phyloP scores from a whole-genome alignment of 30 jellyfish, hydroid and myxozoan species.

The Phacellophora camtschatica region DNA sequence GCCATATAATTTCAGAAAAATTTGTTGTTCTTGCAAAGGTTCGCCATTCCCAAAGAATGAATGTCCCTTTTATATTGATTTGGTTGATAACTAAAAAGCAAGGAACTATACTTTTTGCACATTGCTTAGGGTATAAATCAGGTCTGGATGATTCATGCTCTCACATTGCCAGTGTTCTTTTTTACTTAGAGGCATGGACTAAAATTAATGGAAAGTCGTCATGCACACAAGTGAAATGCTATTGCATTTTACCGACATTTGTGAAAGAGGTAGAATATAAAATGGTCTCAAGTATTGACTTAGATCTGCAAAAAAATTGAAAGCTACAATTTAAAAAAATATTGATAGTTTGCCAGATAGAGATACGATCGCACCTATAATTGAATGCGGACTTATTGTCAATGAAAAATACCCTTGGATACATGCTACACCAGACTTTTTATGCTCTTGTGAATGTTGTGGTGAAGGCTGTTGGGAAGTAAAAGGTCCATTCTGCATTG shows the following conservation, averaged over 20 bases:
- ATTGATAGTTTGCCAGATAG: background rate
- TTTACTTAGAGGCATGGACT: conserved; percentile 32
- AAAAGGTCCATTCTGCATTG: conserved; percentile 51
- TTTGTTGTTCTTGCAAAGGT: conserved; percentile 24
- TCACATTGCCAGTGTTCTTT: conserved; percentile 41
- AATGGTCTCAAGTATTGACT: conserved; percentile 1
- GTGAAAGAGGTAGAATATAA: background rate
- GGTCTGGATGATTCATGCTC: conserved; percentile 47
- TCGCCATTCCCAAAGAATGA: conserved; percentile 42
- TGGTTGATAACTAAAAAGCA: conserved; percentile 12
- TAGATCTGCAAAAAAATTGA: background rate
- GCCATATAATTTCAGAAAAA: background rate
- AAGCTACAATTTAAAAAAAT: background rate
- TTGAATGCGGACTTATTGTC: conserved; percentile 16
- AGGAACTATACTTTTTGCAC: conserved; percentile 33
- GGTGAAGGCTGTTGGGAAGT: conserved; percentile 44
- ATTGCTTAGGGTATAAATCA: conserved; percentile 36
- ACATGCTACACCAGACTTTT: conserved; percentile 30
- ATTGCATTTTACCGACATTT: conserved; percentile 18
- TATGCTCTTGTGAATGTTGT: conserved; percentile 27
- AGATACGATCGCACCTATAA: conserved; percentile 6
- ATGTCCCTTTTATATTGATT: conserved; percentile 27
- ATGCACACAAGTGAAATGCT: conserved; percentile 48
- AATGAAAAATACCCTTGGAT: conserved; percentile 18
- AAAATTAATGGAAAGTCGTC: conserved; percentile 9